phyloP scores from a whole-genome alignment of 37 sponge, comb jelly and placozoan genomes.

The Aphrocallistes beatrix region DNA sequence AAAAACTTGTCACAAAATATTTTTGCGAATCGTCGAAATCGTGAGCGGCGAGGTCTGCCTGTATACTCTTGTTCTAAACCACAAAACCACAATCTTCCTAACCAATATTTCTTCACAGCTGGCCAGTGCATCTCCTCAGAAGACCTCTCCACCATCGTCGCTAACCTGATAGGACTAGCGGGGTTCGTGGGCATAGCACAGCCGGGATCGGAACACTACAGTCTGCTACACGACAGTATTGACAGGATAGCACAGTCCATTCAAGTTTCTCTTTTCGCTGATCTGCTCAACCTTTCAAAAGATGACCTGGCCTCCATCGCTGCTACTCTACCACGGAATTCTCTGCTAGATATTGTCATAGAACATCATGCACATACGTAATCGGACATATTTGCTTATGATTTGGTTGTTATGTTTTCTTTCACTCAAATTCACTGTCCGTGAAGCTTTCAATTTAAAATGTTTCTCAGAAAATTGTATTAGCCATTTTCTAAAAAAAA shows the following conservation, averaged over 20 bases:
- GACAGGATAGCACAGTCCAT: conserved; percentile 1
- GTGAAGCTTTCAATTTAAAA: too few relatives aligned
- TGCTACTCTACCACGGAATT: not conserved
- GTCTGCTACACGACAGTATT: not conserved
- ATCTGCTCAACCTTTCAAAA: not conserved
- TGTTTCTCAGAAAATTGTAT: too few relatives aligned
- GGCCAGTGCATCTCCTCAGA: conserved; percentile 3
- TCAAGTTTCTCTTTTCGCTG: not conserved
- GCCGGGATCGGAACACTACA: conserved; percentile 23
- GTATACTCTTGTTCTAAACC: too few relatives aligned
- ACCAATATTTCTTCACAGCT: too few relatives aligned
- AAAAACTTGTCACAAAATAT: too few relatives aligned
- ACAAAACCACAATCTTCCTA: too few relatives aligned
- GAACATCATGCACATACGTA: not conserved
- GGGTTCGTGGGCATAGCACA: conserved; percentile 25
- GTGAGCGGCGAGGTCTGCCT: too few relatives aligned
- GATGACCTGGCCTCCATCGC: conserved; percentile 11
- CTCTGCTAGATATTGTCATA: not conserved
- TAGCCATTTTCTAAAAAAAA: too few relatives aligned
- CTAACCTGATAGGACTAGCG: conserved; percentile 26
- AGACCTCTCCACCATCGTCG: conserved; percentile 7
- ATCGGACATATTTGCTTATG: too few relatives aligned
- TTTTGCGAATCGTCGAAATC: too few relatives aligned
- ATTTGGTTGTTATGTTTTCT: too few relatives aligned
- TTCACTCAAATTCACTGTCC: too few relatives aligned